phyloP scores from a whole-genome alignment of 2,113 vertebrate genomes.

The Eptatretus burgeri region DNA sequence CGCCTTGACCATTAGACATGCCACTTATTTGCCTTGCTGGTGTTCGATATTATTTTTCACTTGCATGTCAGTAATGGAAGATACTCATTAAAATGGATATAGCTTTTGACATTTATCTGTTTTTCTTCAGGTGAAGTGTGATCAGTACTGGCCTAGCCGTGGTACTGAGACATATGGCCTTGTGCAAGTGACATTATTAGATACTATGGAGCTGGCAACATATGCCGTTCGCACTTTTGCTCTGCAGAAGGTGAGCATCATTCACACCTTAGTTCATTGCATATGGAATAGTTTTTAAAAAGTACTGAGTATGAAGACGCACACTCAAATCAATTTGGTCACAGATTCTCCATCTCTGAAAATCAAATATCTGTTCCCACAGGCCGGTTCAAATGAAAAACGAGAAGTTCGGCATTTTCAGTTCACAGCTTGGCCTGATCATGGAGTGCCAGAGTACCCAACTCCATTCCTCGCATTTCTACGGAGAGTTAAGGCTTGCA shows the following conservation, averaged over 20 bases:
- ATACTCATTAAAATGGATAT: neutral
- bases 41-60: too few species aligned
- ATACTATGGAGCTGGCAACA: constrained; percentile 78
- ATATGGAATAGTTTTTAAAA: too few species aligned
- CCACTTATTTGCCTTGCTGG: too few species aligned
- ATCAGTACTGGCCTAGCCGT: constrained; percentile 87
- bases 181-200: constrained; percentile 74
- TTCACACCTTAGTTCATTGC: too few species aligned
- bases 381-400: constrained; percentile 95
- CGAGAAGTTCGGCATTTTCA: constrained; percentile 91
- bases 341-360: neutral
- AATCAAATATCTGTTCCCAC: constrained; percentile 6
- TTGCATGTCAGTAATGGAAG: too few species aligned
- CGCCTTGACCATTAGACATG: too few species aligned
- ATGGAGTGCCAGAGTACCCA: constrained; percentile 84
- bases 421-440: constrained; percentile 98
- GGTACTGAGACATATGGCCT: constrained; percentile 77
- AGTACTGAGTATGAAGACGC: too few species aligned
- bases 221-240: constrained; percentile 89
- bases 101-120: neutral
- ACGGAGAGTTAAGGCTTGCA: constrained; percentile 75
- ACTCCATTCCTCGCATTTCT: constrained; percentile 88
- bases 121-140: constrained; percentile 51
- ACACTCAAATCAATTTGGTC: too few species aligned
- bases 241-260: constrained; percentile 46